A percentile compares a stretch with the other conserved stretches of the same genome.
Evolutionary conservation across 2,113 vertebrate species (phyloP).

Genomic region (Hyla sarda): DNA sequence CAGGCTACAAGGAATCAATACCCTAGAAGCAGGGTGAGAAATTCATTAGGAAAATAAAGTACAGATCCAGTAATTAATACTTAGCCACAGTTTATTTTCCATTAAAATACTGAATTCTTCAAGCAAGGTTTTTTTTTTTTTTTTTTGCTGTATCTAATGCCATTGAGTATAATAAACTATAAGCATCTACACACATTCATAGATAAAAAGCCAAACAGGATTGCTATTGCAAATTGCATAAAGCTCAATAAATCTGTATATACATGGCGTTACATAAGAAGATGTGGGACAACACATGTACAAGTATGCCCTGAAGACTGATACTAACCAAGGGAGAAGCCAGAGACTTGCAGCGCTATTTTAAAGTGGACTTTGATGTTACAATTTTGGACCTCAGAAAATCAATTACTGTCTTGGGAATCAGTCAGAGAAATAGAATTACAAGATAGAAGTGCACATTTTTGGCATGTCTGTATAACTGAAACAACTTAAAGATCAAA

Average conservation of each 20-base stretch:
- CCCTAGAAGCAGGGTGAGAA: background rate
- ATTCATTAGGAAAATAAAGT: background rate
- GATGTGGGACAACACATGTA: background rate
- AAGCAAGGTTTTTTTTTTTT: background rate
- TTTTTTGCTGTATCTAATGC: background rate
- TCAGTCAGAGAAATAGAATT: slow-evolving; percentile 53
- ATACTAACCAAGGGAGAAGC: slow-evolving; percentile 3
- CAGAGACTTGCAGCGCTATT: background rate
- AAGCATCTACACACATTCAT: background rate
- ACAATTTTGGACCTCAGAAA: slow-evolving; percentile 52
- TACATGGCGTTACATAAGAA: background rate
- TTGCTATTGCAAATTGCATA: background rate
- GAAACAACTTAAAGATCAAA: slow-evolving; percentile 52
- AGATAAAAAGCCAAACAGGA: background rate
- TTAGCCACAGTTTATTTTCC: background rate
- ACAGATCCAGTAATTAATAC: background rate
- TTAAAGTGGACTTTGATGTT: slow-evolving; percentile 45
- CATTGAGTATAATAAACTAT: background rate
- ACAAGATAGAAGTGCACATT: slow-evolving; percentile 44
- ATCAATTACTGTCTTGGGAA: slow-evolving; percentile 44
- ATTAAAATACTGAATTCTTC: background rate
- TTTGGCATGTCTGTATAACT: slow-evolving; percentile 50
- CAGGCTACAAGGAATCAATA: background rate
- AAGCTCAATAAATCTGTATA: slow-evolving; percentile 23
- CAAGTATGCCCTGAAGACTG: slow-evolving; percentile 1